Evolutionary conservation across 2,888 invertebrate species (phyloP).

Genomic region (Neoascia interrupta): DNA sequence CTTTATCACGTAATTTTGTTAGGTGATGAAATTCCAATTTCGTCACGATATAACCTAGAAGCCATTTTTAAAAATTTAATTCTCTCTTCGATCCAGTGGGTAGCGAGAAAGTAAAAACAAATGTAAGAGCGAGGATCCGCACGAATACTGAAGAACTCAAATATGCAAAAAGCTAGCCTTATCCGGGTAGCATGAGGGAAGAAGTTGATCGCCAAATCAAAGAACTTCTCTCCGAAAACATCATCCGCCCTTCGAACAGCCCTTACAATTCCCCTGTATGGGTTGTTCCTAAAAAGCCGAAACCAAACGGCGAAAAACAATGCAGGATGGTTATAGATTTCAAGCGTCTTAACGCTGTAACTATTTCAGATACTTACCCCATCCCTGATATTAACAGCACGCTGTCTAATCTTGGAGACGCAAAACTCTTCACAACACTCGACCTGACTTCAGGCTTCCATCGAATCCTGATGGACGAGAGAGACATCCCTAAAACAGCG

Average conservation of each 20-base stretch:
- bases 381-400: not conserved
- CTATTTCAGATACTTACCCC: not conserved
- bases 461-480: not conserved
- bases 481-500: not conserved
- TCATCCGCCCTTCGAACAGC: not conserved
- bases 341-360: no score
- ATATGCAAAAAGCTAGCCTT: not conserved
- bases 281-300: not conserved
- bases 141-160: no score
- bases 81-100: no score
- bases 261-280: not conserved
- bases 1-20: no score
- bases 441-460: not conserved
- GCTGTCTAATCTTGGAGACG: not conserved
- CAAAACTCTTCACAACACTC: not conserved
- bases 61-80: no score
- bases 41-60: no score
- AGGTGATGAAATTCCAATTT: no score
- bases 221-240: not conserved
- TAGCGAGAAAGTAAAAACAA: no score
- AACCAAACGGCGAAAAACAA: not conserved
- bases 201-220: no score
- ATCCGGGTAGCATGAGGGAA: not conserved
- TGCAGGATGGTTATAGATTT: not conserved
- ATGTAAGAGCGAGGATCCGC: no score